Percentiles rank a stretch among this genome's conserved stretches.
Conservation (phyloP, 1,140 invertebrate species). For the Galleria mellonella region DNA sequence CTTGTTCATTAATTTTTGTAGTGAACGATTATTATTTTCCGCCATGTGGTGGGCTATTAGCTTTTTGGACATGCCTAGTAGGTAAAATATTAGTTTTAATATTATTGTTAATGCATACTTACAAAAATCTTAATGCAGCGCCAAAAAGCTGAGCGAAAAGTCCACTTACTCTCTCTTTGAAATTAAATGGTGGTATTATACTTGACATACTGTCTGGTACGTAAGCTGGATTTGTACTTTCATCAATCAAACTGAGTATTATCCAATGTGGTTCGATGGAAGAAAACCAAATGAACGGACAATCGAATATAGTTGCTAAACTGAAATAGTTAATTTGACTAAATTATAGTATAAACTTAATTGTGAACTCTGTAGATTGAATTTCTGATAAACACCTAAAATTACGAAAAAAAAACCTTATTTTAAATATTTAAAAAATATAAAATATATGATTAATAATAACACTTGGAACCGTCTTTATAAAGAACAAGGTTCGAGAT, state of each 20-base stretch:
- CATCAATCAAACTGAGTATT: constrained; percentile 32
- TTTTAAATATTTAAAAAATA: too few relatives aligned
- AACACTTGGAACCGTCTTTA: too few relatives aligned
- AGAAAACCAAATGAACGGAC: constrained; percentile 42
- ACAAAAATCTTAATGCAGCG: constrained; percentile 17
- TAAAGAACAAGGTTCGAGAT: too few relatives aligned
- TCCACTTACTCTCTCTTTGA: constrained; percentile 20
- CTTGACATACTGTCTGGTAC: constrained; percentile 6
- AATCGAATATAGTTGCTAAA: constrained; percentile 29
- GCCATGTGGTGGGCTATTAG: too few relatives aligned
- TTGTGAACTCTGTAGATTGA: too few relatives aligned
- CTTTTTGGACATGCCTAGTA: too few relatives aligned
- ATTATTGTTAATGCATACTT: constrained; percentile 12
- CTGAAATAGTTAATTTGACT: constrained; percentile 11
- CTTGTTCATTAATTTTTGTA: too few relatives aligned
- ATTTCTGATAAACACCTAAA: too few relatives aligned
- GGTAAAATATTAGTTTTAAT: too few relatives aligned
- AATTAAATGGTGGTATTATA: constrained; percentile 19
- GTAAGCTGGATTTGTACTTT: constrained; percentile 36
- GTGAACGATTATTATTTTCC: too few relatives aligned
- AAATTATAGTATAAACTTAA: too few relatives aligned
- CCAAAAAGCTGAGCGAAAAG: constrained; percentile 12
- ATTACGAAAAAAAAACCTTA: too few relatives aligned
- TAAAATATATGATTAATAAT: constrained; percentile 3
- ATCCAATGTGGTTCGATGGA: constrained; percentile 31